Base-by-base conservation (phyloP, 2,113 vertebrate species). In the Psittacula cyanocephala region DNA sequence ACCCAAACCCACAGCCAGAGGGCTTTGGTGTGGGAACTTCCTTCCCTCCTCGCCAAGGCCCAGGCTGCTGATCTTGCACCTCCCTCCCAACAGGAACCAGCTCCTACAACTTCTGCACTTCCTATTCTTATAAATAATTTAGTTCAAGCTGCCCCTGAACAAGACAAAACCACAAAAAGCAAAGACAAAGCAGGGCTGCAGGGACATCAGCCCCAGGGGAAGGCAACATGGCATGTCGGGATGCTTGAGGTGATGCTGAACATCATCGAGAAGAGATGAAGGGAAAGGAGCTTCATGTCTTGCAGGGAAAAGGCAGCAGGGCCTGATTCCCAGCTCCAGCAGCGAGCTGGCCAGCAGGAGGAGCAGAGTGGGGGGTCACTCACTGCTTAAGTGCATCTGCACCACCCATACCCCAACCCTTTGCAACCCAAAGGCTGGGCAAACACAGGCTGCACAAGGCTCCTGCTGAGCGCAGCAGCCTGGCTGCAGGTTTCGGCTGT, bases 191-290 rank as follows among this genome's bases (percentile, higher is more conserved):
- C 4, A 0, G 33, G 44, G n/a, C 37, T 44, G 28, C 8, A 3
- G 41, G 29, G 64, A 35, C 39, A 11, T 8, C 9, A 78, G 41
- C 59, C 35, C 52, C 11, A 11, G 0, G 1, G 47, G 10, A 37
- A 86, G 80, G 70, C 44, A 11, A 33, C 35, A 16, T 0, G 1
- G 15, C 67, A 47, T 2, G 0, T 25, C 0, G 1, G 27, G 49
- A 29, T 2, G 10, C 65, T 28, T 3, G 22, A 62, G 35, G 49
- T 4, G 22, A 20, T 33, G 50, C 60, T 9, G 10, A 44, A 23
- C 17, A 23, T 15, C 71, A 31, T 27, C 2, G 52, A 24, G 16
- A 27, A 35, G 22, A 29, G 65, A 29, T 0, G 0, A 62, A 53
- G 15, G 27, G 31, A 64, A 75, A 52, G 57, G 46, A 83, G 10